phyloP scores from a whole-genome alignment of 2,888 invertebrate genomes.

The Zaprionus lineosus region DNA sequence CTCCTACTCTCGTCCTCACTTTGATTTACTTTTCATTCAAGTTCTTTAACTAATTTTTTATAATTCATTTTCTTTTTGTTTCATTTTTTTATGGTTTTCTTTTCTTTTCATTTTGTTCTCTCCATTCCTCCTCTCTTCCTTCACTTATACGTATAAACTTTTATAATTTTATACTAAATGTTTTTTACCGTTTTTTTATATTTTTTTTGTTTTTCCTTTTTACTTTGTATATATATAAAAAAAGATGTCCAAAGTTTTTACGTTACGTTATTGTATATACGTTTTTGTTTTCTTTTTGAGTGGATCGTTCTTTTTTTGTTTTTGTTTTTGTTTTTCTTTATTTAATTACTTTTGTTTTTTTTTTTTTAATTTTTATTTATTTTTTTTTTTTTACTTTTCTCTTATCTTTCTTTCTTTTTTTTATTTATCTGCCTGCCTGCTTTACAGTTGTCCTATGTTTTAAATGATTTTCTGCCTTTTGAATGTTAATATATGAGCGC shows the following conservation, averaged over 20 bases:
- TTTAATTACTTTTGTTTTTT: conserved; percentile 46
- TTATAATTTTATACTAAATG: conserved; percentile 81
- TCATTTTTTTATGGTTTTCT: conserved; percentile 58
- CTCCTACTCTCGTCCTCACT: conserved; percentile 49
- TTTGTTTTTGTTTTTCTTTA: conserved; percentile 33
- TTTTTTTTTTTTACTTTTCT: conserved; percentile 51
- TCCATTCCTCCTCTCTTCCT: not conserved
- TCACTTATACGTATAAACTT: conserved; percentile 80
- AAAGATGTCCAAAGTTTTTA: conserved; percentile 79
- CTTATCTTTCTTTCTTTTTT: conserved; percentile 47
- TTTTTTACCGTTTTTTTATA: conserved; percentile 56
- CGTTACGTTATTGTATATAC: conserved; percentile 80
- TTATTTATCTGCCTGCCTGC: conserved; percentile 57
- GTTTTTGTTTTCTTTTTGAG: conserved; percentile 48
- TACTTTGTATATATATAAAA: conserved; percentile 78
- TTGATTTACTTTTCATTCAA: conserved; percentile 69
- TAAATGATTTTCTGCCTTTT: conserved; percentile 68
- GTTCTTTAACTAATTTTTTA: conserved; percentile 75
- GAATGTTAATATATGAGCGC: conserved; percentile 74
- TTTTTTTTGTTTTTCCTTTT: conserved; percentile 43
- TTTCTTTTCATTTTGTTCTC: conserved; percentile 40
- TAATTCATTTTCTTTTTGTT: conserved; percentile 57
- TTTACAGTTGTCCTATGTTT: conserved; percentile 75
- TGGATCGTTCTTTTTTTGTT: conserved; percentile 13
- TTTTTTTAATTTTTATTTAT: conserved; percentile 32